These are phyloP conservation scores for Cynopterus sphinx DNA, from an alignment of 2,797 vertebrate species.

Conservation along the genomic window DNA sequence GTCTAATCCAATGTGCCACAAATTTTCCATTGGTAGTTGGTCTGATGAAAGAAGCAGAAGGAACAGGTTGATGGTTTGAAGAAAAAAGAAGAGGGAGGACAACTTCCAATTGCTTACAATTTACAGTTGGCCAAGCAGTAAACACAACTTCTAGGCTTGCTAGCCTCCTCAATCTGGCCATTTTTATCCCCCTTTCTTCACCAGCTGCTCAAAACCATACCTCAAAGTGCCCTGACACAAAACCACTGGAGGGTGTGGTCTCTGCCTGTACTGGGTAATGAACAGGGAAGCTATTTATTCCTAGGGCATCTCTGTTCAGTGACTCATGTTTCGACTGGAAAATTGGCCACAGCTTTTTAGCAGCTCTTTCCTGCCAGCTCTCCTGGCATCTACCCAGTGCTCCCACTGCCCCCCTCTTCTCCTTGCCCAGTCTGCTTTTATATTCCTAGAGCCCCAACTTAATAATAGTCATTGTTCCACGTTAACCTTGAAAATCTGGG, in stretches of 20 bases:
- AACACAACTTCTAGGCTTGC: constrained; percentile 87
- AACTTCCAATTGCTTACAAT: constrained; percentile 87
- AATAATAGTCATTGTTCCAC: constrained; percentile 89
- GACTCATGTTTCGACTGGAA: constrained; percentile 98
- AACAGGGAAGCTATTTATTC: constrained; percentile 99
- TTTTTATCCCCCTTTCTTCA: constrained; percentile 86
- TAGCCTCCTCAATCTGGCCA: constrained; percentile 86
- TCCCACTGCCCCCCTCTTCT: constrained; percentile 77
- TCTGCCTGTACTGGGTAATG: constrained; percentile 85
- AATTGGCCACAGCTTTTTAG: constrained; percentile 90
- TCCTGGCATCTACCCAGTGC: constrained; percentile 89
- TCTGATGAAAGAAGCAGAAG: constrained; percentile 65
- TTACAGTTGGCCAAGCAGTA: constrained; percentile 87
- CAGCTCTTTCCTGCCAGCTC: constrained; percentile 87
- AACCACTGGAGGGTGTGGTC: constrained; percentile 96
- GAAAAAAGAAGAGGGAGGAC: constrained; percentile 35
- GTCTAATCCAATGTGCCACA: background rate
- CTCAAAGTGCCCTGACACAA: constrained; percentile 89
- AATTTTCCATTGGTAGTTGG: constrained; percentile 64
- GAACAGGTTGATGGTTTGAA: constrained; percentile 72
- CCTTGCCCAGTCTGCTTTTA: constrained; percentile 77
- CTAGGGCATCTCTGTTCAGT: constrained; percentile 93
- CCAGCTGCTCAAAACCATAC: constrained; percentile 85
- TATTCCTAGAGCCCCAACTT: constrained; percentile 83
- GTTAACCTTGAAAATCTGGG: constrained; percentile 88